Evolutionary conservation across 2,888 invertebrate genomes (phyloP), one percentile per base, ranked within the genome.

Genomic region (Andrena camellia): DNA sequence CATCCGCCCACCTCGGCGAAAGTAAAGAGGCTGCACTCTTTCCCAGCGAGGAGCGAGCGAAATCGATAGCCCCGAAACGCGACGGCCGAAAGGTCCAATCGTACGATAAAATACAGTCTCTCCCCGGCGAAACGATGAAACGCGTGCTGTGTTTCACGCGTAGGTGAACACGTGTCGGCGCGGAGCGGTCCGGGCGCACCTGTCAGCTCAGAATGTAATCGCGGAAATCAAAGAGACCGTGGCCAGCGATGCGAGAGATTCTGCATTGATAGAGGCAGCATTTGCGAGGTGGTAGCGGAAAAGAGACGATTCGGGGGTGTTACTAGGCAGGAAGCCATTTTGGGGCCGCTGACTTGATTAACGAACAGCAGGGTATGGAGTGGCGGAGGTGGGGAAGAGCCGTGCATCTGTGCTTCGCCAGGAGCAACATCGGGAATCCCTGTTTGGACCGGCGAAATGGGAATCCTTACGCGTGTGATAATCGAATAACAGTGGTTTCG

Each of bases 321-420:
- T 93, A 93, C 94, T 91, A 93, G 90, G 93, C 91, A 89, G 90
- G 93, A 93, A 93, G 92, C 93, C 93, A 90, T 92, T 89, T 90
- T 91, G 90, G 87, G 42, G 90, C 88, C 90, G 86, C 89, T 87
- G 86, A 88, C 90, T 92, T 91, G 92, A 93, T 93, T 93, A 92
- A 92, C 88, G 86, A 87, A 87, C 83, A 81, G 75, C 67, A 79
- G 73, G 54, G 42, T 5, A n/a, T 5, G 17, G 42, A 5, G 42
- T 52, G 29, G 63, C 29, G 35, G 33, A n/a, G 57, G 26, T 20
- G 79, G 42, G 42, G 42, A 42, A 76, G 31, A 26, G 42, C 31
- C 57, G 54, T 72, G 72, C 78, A 75, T 87, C 70, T 80, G 85
- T 72, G 79, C 69, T 81, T 77, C 70, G 73, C 64, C 63, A 68